Base-by-base conservation (phyloP, 2,113 vertebrate genomes). In the Euleptes europaea region DNA sequence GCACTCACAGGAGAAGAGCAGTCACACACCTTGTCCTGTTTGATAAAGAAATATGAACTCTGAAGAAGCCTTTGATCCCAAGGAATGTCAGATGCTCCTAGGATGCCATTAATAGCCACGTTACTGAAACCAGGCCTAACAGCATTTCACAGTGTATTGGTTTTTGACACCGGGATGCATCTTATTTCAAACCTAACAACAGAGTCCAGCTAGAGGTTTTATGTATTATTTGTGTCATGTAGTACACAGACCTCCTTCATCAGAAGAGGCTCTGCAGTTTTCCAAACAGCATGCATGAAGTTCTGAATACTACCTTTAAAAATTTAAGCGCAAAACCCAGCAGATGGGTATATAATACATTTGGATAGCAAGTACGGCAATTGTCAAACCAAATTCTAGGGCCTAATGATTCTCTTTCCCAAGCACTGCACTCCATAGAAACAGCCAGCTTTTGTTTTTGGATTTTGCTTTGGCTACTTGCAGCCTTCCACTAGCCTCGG, bases 11-110 rank as follows among this genome's bases (percentile, higher is more conserved):
- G 31, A 14, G 6, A 69, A 86, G n/a, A 78, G 47, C 28, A 88
- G 38, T 90, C 88, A 83, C 57, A 80, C 57, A 82, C 23, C 63
- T n/a, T 83, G 90, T 73, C 72, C 63, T 89, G 73, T 40, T 76
- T 17, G 90, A 89, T 79, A 51, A 4, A 81, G 14, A 88, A 84
- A 78, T 80, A 86, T 78, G 78, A 92, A 73, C 84, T 72, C 67
- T 65, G 51, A 79, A 49, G 78, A 80, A 80, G 70, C 15, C 44
- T 86, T 86, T 80, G 78, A 86, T 65, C 54, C 40, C 80, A 72
- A 71, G 28, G 42, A 63, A 78, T n/a, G 33, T 73, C 67, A 78
- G 44, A 83, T 82, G 54, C 42, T 33, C 47, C 79, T 70, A 15
- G 47, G 23, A 76, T 80, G 54, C 80, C 80, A 83, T 84, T 84